Percentiles rank a stretch among this genome's conserved stretches.
These are phyloP conservation scores for Notamacropus eugenii DNA, from an alignment of 2,797 vertebrate species.

Conservation along the genomic window DNA sequence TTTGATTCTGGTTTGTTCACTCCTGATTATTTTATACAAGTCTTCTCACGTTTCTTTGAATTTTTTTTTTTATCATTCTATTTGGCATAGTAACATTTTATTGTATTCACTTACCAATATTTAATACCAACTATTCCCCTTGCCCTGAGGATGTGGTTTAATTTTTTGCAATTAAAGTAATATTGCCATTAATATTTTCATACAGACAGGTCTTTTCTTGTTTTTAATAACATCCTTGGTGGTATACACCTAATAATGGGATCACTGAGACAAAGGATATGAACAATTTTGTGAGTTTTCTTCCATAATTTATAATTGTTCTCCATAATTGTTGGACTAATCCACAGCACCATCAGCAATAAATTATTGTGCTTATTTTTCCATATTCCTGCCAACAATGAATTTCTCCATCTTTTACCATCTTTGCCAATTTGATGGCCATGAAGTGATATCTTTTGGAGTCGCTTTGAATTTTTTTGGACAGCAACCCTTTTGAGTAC, in stretches of 20 bases:
- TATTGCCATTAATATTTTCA: neutral
- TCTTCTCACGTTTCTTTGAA: neutral
- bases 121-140: neutral
- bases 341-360: neutral
- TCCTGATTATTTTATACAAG: neutral
- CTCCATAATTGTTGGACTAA: neutral
- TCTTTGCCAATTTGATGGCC: neutral
- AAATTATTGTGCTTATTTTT: neutral
- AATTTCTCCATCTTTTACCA: neutral
- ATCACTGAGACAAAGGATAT: neutral
- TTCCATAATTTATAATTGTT: neutral
- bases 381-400: neutral
- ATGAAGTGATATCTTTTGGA: neutral
- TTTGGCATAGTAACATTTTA: neutral
- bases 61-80: neutral
- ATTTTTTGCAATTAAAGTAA: neutral
- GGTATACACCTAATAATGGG: neutral
- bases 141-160: neutral
- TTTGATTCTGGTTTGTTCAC: neutral
- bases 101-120: neutral
- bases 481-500: neutral
- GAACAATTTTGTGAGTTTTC: neutral
- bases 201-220: neutral
- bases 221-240: neutral
- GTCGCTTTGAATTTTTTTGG: neutral